Evolutionary conservation across 2,113 vertebrate species (phyloP).

Genomic region (Garra rufa): DNA sequence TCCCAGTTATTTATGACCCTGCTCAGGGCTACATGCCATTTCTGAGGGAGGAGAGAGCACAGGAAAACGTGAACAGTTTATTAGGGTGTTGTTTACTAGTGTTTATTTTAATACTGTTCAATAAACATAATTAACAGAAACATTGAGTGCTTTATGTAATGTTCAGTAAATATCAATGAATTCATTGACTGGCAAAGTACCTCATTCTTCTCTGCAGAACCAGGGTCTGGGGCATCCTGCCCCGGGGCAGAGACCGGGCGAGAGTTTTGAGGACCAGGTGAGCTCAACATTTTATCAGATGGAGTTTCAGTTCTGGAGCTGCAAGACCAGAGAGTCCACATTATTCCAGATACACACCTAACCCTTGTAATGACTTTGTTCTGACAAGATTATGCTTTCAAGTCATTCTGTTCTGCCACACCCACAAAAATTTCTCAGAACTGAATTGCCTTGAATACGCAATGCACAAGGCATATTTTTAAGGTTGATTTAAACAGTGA

Average conservation of each 20-base stretch:
- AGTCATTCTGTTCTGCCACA: background rate
- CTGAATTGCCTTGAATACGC: background rate
- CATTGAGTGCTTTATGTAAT: background rate
- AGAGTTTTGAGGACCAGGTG: conserved; percentile 74
- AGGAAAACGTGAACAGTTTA: background rate
- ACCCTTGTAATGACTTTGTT: background rate
- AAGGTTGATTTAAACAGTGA: background rate
- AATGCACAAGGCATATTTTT: background rate
- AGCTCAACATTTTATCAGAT: conserved; percentile 84
- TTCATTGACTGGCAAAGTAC: conserved; percentile 67
- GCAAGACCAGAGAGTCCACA: conserved; percentile 24
- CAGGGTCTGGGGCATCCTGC: conserved; percentile 73
- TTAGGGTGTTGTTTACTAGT: background rate
- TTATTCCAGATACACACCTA: background rate
- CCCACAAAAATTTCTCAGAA: background rate
- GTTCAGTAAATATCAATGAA: background rate
- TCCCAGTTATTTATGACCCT: conserved; percentile 11
- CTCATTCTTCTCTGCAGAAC: conserved; percentile 88
- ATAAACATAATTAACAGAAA: background rate
- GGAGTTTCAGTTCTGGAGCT: conserved; percentile 91
- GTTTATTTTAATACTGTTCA: background rate
- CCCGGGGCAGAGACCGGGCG: conserved; percentile 82
- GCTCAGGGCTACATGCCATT: background rate
- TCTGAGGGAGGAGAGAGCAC: no score
- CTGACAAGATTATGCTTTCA: conserved; percentile 5